These are phyloP conservation scores for Hormiphora californensis DNA, from an alignment of 37 sponge, comb jelly and placozoan species.

Conservation along the genomic window DNA sequence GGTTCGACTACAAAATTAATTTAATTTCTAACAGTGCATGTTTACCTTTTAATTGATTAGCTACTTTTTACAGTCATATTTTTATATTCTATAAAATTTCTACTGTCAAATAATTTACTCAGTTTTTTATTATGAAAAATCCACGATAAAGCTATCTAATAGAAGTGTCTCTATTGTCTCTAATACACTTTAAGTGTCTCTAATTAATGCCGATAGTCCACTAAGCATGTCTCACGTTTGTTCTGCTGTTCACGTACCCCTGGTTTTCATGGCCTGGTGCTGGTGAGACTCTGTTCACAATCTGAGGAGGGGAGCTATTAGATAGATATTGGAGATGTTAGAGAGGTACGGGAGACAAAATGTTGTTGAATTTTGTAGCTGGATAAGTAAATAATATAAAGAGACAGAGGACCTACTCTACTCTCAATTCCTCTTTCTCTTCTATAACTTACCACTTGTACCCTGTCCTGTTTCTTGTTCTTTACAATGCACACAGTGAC, in stretches of 20 bases:
- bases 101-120: neutral
- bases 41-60: no score
- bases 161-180: neutral
- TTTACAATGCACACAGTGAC: conserved; percentile 41
- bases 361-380: neutral
- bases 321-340: neutral
- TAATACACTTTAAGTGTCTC: neutral
- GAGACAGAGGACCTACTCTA: no score
- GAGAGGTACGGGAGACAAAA: neutral
- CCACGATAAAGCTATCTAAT: neutral
- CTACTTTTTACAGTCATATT: no score
- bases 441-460: neutral
- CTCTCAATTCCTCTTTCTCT: no score
- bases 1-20: no score
- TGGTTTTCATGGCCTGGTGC: neutral
- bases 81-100: neutral
- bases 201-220: no score
- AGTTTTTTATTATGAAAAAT: neutral
- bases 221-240: neutral
- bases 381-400: no score
- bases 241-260: conserved; percentile 21
- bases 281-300: neutral
- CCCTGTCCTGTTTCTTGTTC: neutral
- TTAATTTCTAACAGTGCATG: no score
- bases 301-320: neutral